Conservation (phyloP, 2,797 vertebrate species). For the Botia kubotai region DNA sequence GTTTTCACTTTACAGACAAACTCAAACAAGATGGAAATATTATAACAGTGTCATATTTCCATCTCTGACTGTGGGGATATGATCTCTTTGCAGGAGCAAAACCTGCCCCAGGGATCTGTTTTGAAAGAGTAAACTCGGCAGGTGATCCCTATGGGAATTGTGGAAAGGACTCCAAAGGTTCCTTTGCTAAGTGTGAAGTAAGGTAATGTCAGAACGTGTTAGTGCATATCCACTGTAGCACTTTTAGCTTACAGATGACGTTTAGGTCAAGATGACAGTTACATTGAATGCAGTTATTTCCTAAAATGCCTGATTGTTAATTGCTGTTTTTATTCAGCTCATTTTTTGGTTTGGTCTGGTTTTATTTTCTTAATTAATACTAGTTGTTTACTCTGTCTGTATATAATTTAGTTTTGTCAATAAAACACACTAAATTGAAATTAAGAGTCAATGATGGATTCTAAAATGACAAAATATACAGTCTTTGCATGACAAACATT, state of each 20-base stretch:
- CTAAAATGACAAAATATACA: background rate
- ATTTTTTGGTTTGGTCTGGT: background rate
- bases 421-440: background rate
- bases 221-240: background rate
- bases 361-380: background rate
- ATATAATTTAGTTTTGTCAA: no score
- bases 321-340: no score
- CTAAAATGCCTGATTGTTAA: no score
- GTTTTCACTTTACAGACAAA: slow-evolving; percentile 45
- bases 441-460: background rate
- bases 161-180: slow-evolving; percentile 92
- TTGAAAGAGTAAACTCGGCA: slow-evolving; percentile 93
- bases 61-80: slow-evolving; percentile 13
- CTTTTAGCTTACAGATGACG: background rate
- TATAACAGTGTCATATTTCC: slow-evolving; percentile 4
- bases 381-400: no score
- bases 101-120: slow-evolving; percentile 85
- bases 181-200: slow-evolving; percentile 91
- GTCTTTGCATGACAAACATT: background rate
- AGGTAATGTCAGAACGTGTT: slow-evolving; percentile 75
- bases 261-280: background rate
- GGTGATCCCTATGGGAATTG: slow-evolving; percentile 99
- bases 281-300: no score
- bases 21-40: slow-evolving; percentile 34
- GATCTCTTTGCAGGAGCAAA: slow-evolving; percentile 85